A percentile compares a stretch with the other conserved stretches of the same genome.
These are phyloP conservation scores for Macropodus opercularis DNA, from an alignment of 2,797 vertebrate species.

Conservation along the genomic window DNA sequence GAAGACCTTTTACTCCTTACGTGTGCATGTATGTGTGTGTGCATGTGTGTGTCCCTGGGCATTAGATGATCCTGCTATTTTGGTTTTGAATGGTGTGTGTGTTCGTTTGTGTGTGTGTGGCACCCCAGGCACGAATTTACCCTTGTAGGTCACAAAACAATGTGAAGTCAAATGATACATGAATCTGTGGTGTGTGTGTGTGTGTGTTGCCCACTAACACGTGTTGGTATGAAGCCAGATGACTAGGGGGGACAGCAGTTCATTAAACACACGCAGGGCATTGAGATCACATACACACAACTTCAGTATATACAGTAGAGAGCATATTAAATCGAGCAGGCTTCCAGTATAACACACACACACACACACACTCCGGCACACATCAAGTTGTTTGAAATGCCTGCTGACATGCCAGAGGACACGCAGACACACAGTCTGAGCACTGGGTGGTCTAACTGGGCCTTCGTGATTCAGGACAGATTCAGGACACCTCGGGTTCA, in stretches of 20 bases:
- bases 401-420: conserved; percentile 44
- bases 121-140: conserved; percentile 19
- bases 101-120: neutral
- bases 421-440: conserved; percentile 15
- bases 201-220: conserved; percentile 33
- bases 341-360: conserved; percentile 28
- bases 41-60: conserved; percentile 3
- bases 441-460: conserved; percentile 68
- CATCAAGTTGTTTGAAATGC: conserved; percentile 33
- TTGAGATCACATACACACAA: conserved; percentile 34
- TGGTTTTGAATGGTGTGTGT: neutral
- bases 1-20: conserved; percentile 1
- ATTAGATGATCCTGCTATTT: conserved; percentile 23
- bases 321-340: conserved; percentile 65
- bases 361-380: conserved; percentile 39
- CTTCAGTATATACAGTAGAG: conserved; percentile 49
- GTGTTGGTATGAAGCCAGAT: conserved; percentile 53
- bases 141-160: conserved; percentile 31
- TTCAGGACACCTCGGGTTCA: conserved; percentile 81
- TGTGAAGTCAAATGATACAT: conserved; percentile 38
- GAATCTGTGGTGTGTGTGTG: conserved; percentile 19
- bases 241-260: conserved; percentile 46
- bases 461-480: conserved; percentile 77
- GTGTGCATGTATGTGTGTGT: conserved; percentile 2
- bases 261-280: conserved; percentile 43